Base-by-base conservation (phyloP, 2,888 invertebrate genomes). In the Apotomis turbidana region DNA sequence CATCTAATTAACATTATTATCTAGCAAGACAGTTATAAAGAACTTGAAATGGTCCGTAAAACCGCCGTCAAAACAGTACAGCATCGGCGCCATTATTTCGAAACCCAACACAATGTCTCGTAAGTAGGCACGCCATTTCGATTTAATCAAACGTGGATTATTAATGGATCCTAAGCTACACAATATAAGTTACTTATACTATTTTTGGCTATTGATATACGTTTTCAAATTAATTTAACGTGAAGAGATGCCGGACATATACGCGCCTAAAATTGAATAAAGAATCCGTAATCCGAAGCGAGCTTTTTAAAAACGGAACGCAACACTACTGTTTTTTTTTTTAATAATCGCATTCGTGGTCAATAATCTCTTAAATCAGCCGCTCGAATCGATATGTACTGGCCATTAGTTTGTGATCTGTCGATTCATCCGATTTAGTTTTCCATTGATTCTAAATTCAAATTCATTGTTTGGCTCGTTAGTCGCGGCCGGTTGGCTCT, bases 351-450 rank as follows among this genome's bases (percentile, higher is more conserved):
- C 79, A 78, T 76, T 79, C 75, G 81, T 85, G 85, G 87, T 85
- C 83, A 84, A 85, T 86, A 87, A 87, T 87, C 83, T 86, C 79
- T 83, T 79, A 84, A 87, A 86, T 85, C 85, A 80, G 80, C 80
- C 77, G 79, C 69, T 78, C 73, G 78, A 78, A 77, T 79, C 77
- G 79, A 81, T 80, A 81, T 77, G 73, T 76, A 75, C 78, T 78
- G 79, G 78, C 80, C 82, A 85, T 86, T 87, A 84, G 77, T 76
- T 74, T 79, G 79, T 81, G 85, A 88, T 86, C 78, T 89, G 89
- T 83, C 88, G 87, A 90, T 85, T 90, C 90, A 90, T 89, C 83
- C 87, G 87, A 86, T 88, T 89, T 90, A 90, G 89, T 90, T 89
- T 88, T 87, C 83, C 82, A 87, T 86, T 86, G 85, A 85, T 87